Base-by-base conservation (phyloP, 2,888 invertebrate genomes). In the Diaprepes abbreviatus region DNA sequence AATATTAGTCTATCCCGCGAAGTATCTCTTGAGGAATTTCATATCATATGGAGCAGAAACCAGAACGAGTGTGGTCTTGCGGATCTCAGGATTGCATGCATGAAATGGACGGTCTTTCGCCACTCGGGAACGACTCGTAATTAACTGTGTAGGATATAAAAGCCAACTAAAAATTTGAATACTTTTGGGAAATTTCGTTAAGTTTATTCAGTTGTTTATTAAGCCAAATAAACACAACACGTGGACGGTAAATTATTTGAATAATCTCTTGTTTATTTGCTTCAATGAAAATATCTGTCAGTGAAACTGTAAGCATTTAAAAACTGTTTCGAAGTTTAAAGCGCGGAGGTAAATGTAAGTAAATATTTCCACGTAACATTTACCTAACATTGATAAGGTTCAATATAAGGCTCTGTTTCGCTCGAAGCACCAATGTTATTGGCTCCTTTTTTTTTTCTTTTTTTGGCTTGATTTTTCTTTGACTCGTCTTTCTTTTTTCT, bases 21-120 rank as follows among this genome's bases (percentile, higher is more conserved):
- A 66, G 66, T 54, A 60, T 66, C 66, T 66, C 66, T 54, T 19
- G 31, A 66, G 66, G 66, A 66, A 66, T 66, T 66, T 66, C 60
- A 66, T 66, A 66, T 43, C 66, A 33, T 66, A 59, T 19, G 54
- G 19, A 38, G 60, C 52, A 31, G 52, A 66, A 66, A 66, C 66
- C 60, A 66, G 66, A 50, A 66, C 52, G 33, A 66, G 66, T 60
- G 43, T 66, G 54, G 66, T 60, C 66, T 66, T 66, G 60, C 43
- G 60, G 66, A 66, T 60, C 35, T 60, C 43, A 40, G 60, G 54
- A 59, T 60, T 66, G 66, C 54, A 66, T 66, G 66, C 59, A 60
- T 54, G 33, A 60, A 66, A 66, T 66, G 59, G 54, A 58, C 48
- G 66, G 28, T 40, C 36, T 38, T 48, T 52, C 3, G 36, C 33